Base-by-base conservation (phyloP, 2,113 vertebrate genomes). In the Neolamprologus longior region DNA sequence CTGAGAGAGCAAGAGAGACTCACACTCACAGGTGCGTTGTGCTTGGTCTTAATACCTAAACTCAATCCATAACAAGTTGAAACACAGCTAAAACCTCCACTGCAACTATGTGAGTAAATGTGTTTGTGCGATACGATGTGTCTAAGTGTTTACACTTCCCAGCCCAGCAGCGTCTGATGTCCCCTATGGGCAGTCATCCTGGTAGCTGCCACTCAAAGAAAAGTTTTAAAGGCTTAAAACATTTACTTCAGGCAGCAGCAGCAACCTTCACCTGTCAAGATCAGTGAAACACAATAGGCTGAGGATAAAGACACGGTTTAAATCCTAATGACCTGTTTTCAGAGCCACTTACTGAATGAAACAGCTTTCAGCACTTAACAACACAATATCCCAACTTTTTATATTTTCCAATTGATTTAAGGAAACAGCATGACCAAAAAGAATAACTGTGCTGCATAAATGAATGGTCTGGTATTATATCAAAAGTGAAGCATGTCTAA, bases 1-100 rank as follows among this genome's bases (percentile, higher is more conserved):
- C 8, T 50, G 24, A 76, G 42, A 50, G 42, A 78, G 9, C 15
- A 19, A 78, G 24, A 78, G 71, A 78, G 42, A 78, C 24, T 85
- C 82, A 63, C 73, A 86, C 85, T 90, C 93, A 84, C 94, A 96
- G 95, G 92, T 95, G 93, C 90, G 93, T 89, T 93, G 93, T 91
- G 94, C 90, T 92, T 84, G 80, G 80, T 89, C 88, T 89, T 90
- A 92, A 94, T 90, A 90, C 90, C 91, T 87, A 42, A 93, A 95
- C 91, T 91, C 28, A 58, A 90, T 92, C 83, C 66, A 37, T 73
- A 90, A 95, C 96, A 96, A 94, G 96, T 96, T 89, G 88, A 95
- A 96, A 96, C 96, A 96, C 26, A 94, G 84, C 91, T 84, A 89
- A 94, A 95, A 80, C 93, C 90, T 84, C 73, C 3, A 10, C 90